phyloP scores from a whole-genome alignment of 2,888 invertebrate species.

The Rhogogaster chlorosoma region DNA sequence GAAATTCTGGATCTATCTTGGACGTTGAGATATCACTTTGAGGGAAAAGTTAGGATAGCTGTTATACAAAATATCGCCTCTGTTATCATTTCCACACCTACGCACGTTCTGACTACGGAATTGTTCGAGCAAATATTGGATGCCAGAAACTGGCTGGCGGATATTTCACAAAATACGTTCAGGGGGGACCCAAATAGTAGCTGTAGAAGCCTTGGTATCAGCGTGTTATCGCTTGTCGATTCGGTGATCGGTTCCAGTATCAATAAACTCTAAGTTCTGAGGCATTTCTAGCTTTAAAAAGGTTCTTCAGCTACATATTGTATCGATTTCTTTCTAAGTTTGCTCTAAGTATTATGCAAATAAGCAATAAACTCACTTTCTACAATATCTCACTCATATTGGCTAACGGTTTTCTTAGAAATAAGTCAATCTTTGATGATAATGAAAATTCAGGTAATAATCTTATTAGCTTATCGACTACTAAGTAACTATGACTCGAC shows the following conservation, averaged over 20 bases:
- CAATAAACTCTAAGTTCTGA: conserved; percentile 66
- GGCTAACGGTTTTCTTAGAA: not conserved
- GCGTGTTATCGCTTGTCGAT: conserved; percentile 82
- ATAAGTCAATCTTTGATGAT: not conserved
- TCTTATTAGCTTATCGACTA: not conserved
- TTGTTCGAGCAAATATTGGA: conserved; percentile 84
- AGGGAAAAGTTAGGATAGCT: conserved; percentile 84
- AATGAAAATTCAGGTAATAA: conserved; percentile 17
- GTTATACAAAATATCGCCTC: conserved; percentile 85
- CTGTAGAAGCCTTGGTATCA: conserved; percentile 82
- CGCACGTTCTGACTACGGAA: conserved; percentile 80
- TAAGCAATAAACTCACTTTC: not conserved
- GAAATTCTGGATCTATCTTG: conserved; percentile 86
- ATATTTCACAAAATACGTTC: conserved; percentile 80
- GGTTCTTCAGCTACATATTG: not conserved
- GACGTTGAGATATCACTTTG: conserved; percentile 84
- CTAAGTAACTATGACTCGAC: not conserved
- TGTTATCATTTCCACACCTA: conserved; percentile 83
- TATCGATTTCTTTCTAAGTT: not conserved
- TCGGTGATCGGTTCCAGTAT: conserved; percentile 57
- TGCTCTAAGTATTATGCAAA: not conserved
- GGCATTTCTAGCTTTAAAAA: not conserved
- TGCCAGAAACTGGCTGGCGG: conserved; percentile 84
- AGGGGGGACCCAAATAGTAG: conserved; percentile 84
- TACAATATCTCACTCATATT: not conserved